Evolutionary conservation across 2,113 vertebrate species (phyloP).

Genomic region (Ceyx melanurus): DNA sequence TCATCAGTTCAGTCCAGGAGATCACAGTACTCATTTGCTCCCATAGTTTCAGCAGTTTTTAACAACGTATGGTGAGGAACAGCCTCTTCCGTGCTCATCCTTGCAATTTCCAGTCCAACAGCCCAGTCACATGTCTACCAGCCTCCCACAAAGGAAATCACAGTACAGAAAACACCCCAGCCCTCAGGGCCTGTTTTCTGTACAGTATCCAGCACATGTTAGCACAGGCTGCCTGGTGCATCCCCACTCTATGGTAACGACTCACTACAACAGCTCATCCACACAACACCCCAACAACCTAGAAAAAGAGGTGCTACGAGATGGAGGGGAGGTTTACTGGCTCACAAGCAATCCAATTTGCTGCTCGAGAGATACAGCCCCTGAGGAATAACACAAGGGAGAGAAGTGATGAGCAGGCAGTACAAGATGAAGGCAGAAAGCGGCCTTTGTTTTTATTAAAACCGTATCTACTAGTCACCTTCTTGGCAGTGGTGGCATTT

Average conservation of each 20-base stretch:
- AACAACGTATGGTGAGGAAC: fast-evolving
- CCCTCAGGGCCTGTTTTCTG: neutral
- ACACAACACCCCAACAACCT: neutral
- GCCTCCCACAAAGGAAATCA: neutral
- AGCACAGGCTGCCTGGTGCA: neutral
- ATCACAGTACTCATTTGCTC: neutral
- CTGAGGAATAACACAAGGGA: neutral
- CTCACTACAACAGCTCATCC: neutral
- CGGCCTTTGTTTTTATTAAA: neutral
- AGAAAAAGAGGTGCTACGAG: neutral
- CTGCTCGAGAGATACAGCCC: neutral
- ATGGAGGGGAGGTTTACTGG: neutral
- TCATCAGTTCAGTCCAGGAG: neutral
- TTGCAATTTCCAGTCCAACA: neutral
- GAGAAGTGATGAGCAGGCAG: neutral
- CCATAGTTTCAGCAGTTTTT: neutral
- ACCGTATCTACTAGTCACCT: neutral
- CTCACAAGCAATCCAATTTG: neutral
- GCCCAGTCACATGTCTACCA: neutral
- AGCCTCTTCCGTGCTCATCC: neutral
- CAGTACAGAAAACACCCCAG: neutral
- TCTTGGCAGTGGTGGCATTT: neutral
- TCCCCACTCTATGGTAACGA: fast-evolving
- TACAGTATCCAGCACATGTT: neutral
- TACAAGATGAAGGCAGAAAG: neutral